A percentile compares a stretch with the other conserved stretches of the same genome.
phyloP scores from a whole-genome alignment of 2,888 invertebrate genomes.

The Saturnia japonica region DNA sequence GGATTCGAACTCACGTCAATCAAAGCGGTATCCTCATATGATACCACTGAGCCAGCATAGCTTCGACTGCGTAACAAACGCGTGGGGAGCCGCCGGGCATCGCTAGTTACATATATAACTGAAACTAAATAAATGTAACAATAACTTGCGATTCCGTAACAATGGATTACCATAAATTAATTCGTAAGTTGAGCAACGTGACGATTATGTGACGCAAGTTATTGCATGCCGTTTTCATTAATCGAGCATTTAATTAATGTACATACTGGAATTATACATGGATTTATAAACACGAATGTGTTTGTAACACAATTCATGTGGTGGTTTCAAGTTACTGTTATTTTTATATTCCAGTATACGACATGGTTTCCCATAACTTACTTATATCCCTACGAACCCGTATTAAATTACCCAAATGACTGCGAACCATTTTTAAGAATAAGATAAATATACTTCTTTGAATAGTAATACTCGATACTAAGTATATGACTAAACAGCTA shows the following conservation, averaged over 20 bases:
- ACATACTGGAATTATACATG: not conserved
- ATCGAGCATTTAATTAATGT: constrained; percentile 4
- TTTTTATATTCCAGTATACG: not conserved
- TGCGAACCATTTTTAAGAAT: no score
- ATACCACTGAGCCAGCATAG: no score
- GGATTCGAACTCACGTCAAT: no score
- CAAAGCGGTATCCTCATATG: no score
- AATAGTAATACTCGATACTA: no score
- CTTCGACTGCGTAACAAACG: no score
- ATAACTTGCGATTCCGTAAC: not conserved
- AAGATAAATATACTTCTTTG: no score
- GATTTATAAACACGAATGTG: constrained; percentile 1
- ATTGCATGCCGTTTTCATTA: not conserved
- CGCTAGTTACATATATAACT: not conserved
- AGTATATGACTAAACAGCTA: no score
- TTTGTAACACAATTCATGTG: not conserved
- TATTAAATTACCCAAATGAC: no score
- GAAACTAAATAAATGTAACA: not conserved
- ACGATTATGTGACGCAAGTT: constrained; percentile 6
- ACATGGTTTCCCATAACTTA: no score
- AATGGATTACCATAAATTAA: not conserved
- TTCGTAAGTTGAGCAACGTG: constrained; percentile 3
- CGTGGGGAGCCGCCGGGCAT: no score
- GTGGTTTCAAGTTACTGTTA: not conserved
- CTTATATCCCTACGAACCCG: no score